Conservation (phyloP, 1,140 invertebrate genomes). For the Venturia canescens region DNA sequence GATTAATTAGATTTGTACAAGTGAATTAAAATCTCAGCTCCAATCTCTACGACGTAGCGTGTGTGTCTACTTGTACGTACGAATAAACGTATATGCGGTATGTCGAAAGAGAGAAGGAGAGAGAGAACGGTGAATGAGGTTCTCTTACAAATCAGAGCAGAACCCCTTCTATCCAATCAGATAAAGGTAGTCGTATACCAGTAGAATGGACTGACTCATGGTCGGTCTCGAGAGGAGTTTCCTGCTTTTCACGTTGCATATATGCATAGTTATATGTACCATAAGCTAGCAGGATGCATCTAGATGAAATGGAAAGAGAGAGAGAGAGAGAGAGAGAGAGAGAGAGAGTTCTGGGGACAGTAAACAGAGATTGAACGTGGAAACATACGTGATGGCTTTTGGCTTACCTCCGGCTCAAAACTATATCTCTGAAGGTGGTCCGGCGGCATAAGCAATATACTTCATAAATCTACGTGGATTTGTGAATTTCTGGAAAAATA, state of each 20-base stretch:
- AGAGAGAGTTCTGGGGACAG: background rate
- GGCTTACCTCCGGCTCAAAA: background rate
- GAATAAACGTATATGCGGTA: background rate
- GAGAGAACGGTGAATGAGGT: slow-evolving; percentile 20
- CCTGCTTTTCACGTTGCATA: slow-evolving; percentile 39
- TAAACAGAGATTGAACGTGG: slow-evolving; percentile 15
- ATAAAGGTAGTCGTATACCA: slow-evolving; percentile 26
- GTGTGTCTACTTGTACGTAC: background rate
- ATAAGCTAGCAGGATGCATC: slow-evolving; percentile 22
- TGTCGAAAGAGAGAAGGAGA: background rate
- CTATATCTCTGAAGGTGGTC: slow-evolving; percentile 18
- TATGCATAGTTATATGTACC: slow-evolving; percentile 30
- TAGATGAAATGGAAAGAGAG: background rate
- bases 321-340: background rate
- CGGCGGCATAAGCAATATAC: background rate
- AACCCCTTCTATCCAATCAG: slow-evolving; percentile 40
- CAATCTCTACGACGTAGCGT: background rate
- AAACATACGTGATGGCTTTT: slow-evolving; percentile 22
- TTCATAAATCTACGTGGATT: background rate
- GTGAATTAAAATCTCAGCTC: slow-evolving; percentile 22
- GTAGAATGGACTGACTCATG: slow-evolving; percentile 21
- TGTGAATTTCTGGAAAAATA: slow-evolving; percentile 3
- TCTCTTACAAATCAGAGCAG: slow-evolving; percentile 44
- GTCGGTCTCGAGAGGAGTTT: slow-evolving; percentile 35
- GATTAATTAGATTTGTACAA: slow-evolving; percentile 30